A percentile compares a stretch with the other conserved stretches of the same genome.
These are phyloP conservation scores for Ernsta delagoae DNA, from an alignment of 2,888 invertebrate species.

Conservation along the genomic window DNA sequence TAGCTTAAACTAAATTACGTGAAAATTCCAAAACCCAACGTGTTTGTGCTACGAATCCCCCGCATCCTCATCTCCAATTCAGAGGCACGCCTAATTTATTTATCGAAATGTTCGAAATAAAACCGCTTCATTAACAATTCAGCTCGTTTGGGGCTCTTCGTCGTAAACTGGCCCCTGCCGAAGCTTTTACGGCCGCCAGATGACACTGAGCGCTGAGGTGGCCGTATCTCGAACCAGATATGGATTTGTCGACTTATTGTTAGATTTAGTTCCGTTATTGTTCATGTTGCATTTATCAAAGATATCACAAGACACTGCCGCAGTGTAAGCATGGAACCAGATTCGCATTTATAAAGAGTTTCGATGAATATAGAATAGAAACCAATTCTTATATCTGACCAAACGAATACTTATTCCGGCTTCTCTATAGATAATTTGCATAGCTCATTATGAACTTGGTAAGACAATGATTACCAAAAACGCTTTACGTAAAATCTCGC, in stretches of 20 bases:
- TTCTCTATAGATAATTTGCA: too few relatives aligned
- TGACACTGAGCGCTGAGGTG: slow-evolving; percentile 11
- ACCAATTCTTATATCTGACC: neutral
- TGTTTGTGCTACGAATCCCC: neutral
- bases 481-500: slow-evolving; percentile 1
- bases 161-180: slow-evolving; percentile 25
- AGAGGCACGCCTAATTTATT: slow-evolving; percentile 27
- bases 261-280: neutral
- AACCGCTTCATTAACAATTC: slow-evolving; percentile 36
- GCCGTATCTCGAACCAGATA: slow-evolving; percentile 3
- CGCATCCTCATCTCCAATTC: neutral
- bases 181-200: slow-evolving; percentile 31
- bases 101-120: slow-evolving; percentile 34
- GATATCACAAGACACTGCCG: neutral
- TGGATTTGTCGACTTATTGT: slow-evolving; percentile 4
- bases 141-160: slow-evolving; percentile 16
- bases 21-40: neutral
- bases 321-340: too few relatives aligned
- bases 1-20: neutral
- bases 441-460: too few relatives aligned
- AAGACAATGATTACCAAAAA: neutral
- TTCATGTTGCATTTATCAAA: neutral
- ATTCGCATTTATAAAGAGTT: too few relatives aligned
- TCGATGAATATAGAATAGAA: too few relatives aligned
- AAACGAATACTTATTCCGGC: neutral